Conservation (phyloP, 2,888 invertebrate species). For the Malthinus flaveolus region DNA sequence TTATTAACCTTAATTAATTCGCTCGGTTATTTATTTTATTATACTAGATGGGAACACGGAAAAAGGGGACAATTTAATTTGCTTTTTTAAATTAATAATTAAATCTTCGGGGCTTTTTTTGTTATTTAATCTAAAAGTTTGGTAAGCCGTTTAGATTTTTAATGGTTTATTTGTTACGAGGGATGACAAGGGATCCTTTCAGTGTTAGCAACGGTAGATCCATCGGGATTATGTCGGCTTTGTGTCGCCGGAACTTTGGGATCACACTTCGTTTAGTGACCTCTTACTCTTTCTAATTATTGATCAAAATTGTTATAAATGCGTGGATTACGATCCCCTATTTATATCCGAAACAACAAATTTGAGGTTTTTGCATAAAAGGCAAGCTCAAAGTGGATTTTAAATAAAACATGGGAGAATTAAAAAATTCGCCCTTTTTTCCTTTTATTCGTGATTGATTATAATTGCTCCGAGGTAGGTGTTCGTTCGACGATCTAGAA, state of each 20-base stretch:
- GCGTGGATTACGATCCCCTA: conserved; percentile 17
- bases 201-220: conserved; percentile 16
- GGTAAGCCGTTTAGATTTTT: conserved; percentile 12
- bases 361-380: conserved; percentile 7
- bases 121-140: conserved; percentile 5
- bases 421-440: conserved; percentile 4
- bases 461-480: conserved; percentile 14
- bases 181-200: conserved; percentile 19
- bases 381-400: not conserved
- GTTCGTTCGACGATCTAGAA: conserved; percentile 21
- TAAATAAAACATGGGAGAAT: too few species aligned
- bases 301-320: conserved; percentile 23
- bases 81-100: not conserved
- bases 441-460: conserved; percentile 25
- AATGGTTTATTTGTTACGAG: conserved; percentile 15
- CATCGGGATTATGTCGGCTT: conserved; percentile 22
- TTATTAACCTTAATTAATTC: conserved; percentile 22
- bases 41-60: conserved; percentile 1
- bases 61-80: not conserved
- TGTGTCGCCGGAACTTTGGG: conserved; percentile 22
- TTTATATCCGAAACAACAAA: conserved; percentile 14
- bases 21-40: not conserved
- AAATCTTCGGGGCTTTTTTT: not conserved
- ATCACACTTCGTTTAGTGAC: conserved; percentile 28
- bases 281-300: conserved; percentile 30